These are phyloP conservation scores for Dryomyza anilis DNA, from an alignment of 2,888 invertebrate species.

Conservation along the genomic window DNA sequence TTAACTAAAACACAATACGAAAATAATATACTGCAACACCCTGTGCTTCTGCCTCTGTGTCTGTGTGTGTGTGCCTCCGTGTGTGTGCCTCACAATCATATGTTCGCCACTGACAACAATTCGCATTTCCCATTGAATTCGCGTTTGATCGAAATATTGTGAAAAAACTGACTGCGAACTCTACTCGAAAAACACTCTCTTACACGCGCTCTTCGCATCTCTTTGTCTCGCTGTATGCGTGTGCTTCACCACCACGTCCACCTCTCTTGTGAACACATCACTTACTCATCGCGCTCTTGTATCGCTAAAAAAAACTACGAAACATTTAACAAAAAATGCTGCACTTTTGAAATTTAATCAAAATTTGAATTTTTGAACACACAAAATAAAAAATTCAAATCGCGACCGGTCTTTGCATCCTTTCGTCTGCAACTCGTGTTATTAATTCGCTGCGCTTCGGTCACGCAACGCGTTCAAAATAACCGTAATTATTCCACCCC, in stretches of 20 bases:
- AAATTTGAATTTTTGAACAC: neutral
- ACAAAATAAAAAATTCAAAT: neutral
- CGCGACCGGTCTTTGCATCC: neutral
- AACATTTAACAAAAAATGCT: neutral
- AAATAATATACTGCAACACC: neutral
- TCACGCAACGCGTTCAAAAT: conserved; percentile 57
- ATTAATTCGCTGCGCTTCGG: conserved; percentile 28
- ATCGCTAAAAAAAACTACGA: neutral
- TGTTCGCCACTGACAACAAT: conserved; percentile 21
- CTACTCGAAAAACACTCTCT: conserved; percentile 6
- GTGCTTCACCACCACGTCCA: conserved; percentile 6
- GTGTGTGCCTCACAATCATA: conserved; percentile 4
- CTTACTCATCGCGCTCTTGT: neutral
- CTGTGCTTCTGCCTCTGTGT: neutral
- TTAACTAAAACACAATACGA: neutral
- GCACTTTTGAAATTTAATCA: too few relatives aligned
- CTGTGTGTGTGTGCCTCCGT: neutral
- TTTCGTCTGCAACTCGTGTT: neutral
- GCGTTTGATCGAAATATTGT: conserved; percentile 10
- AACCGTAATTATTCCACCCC: conserved; percentile 63
- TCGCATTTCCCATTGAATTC: conserved; percentile 39
- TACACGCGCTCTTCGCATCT: conserved; percentile 37
- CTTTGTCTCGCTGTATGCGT: conserved; percentile 29
- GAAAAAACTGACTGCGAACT: neutral
- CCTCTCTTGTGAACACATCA: too few relatives aligned